A percentile compares a stretch with the other conserved stretches of the same genome.
These are phyloP conservation scores for Aspidoscelis tigris DNA, from an alignment of 2,113 vertebrate genomes.

Conservation along the genomic window DNA sequence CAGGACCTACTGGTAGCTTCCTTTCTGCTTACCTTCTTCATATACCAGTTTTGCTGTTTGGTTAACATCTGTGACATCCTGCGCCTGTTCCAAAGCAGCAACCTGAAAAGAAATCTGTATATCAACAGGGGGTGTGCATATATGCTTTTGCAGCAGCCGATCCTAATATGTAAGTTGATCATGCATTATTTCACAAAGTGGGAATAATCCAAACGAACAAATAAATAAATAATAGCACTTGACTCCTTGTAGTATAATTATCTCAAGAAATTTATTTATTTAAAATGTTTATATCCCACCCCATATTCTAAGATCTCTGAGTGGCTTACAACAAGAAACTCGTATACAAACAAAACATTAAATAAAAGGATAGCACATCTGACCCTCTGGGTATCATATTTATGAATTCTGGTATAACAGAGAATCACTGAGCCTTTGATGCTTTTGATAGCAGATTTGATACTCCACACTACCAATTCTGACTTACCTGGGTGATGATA, in stretches of 20 bases:
- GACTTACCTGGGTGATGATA: slow-evolving; percentile 88
- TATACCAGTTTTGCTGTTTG: slow-evolving; percentile 92
- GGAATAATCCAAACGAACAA: too few relatives aligned
- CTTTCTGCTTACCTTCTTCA: slow-evolving; percentile 87
- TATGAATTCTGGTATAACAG: background rate
- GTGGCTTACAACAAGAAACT: too few relatives aligned
- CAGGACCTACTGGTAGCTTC: background rate
- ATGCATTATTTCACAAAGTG: background rate
- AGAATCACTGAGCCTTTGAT: background rate
- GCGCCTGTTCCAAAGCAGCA: slow-evolving; percentile 76
- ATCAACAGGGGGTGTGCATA: slow-evolving; percentile 4
- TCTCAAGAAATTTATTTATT: background rate
- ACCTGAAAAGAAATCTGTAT: slow-evolving; percentile 78
- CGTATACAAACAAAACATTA: too few relatives aligned
- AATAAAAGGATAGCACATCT: background rate
- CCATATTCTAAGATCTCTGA: too few relatives aligned
- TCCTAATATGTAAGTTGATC: background rate
- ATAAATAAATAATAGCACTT: too few relatives aligned
- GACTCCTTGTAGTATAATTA: too few relatives aligned
- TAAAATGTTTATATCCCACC: too few relatives aligned
- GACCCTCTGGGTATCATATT: background rate
- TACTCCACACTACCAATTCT: background rate
- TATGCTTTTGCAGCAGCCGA: background rate
- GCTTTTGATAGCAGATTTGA: background rate
- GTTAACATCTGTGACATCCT: slow-evolving; percentile 73